Base-by-base conservation (phyloP, 2,888 invertebrate genomes). In the Nomada fucata region DNA sequence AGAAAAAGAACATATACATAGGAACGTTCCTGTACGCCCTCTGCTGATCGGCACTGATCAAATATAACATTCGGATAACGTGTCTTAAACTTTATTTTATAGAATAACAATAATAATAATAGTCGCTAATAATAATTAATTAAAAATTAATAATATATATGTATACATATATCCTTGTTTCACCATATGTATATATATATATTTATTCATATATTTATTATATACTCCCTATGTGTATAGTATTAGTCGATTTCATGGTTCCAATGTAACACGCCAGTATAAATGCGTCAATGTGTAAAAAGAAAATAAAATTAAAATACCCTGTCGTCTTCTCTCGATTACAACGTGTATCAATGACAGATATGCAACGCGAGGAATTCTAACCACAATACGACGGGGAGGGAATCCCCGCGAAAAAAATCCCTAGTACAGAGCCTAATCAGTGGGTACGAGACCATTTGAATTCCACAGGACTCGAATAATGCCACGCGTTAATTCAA, bases 161-260 rank as follows among this genome's bases (percentile, higher is more conserved):
- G 78, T 76, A 52, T 72, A 15, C 59, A 59, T 75, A 63, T 53
- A 76, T 64, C 59, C 61, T 74, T 75, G n/a, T 77, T 84, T 76
- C 53, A 36, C 36, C 36, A 65, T 61, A 26, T 50, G 65, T 74
- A 84, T 79, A 50, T 63, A 70, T 80, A 63, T 71, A 82, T 82
- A 83, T 65, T 78, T 76, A 52, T 72, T 10, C 53, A 57, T 75
- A 63, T 59, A 76, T 64, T 67, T 55, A 79, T 76, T 52, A 73
- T 72, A 81, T 84, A 82, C 47, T 77, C 86, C 89, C 90, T 93
- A 94, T 94, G 94, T 93, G 92, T 93, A 94, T 94, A 91, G 93
- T 94, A 94, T 94, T 26, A 94, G 89, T 87, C 91, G 89, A 77
- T 60, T 52, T 42, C 26, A 71, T 57, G 36, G 26, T 86, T 57